Conservation (phyloP, 2,113 vertebrate genomes). For the Arizona elegans region DNA sequence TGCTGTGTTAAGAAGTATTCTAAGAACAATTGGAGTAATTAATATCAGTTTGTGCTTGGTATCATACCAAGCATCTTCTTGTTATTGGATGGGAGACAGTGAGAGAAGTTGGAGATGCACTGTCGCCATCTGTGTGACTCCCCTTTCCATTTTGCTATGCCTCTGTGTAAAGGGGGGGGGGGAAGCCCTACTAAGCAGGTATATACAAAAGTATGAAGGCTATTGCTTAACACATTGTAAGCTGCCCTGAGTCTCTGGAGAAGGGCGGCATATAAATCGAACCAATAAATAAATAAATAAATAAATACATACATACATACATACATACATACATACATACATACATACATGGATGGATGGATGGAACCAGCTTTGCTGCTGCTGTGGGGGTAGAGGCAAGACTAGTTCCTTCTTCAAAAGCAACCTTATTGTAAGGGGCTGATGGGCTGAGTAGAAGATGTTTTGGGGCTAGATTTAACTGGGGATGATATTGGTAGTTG, state of each 20-base stretch:
- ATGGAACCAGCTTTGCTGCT: background rate
- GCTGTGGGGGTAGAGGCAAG: background rate
- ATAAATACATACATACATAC: accelerated
- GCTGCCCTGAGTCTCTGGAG: too few species aligned
- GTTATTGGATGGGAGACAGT: background rate
- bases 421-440: background rate
- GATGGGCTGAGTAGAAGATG: background rate
- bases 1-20: background rate
- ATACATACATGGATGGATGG: too few species aligned
- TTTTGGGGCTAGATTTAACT: background rate
- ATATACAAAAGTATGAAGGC: too few species aligned
- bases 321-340: accelerated
- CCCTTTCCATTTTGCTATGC: background rate
- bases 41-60: background rate
- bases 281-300: too few species aligned
- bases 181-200: too few species aligned
- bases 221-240: too few species aligned
- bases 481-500: background rate
- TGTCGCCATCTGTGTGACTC: background rate
- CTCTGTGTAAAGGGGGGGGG: background rate
- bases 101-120: background rate
- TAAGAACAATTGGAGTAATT: background rate
- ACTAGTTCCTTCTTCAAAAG: background rate
- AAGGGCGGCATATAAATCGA: too few species aligned
- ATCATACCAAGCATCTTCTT: background rate